These are phyloP conservation scores for Limanda limanda DNA, from an alignment of 2,113 vertebrate species.

Conservation along the genomic window DNA sequence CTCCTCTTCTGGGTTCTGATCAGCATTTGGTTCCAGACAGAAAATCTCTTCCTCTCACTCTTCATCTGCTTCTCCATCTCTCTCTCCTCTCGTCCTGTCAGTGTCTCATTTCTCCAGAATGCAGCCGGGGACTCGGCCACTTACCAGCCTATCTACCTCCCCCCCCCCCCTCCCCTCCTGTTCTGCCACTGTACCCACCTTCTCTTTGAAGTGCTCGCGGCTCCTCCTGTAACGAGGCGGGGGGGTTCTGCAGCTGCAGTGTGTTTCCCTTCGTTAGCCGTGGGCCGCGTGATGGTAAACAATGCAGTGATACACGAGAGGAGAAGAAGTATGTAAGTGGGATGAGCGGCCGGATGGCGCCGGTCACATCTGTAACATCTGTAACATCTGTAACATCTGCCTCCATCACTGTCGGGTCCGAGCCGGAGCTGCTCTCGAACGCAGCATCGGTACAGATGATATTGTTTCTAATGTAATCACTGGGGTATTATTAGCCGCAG, in stretches of 20 bases:
- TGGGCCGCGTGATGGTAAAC: slow-evolving; percentile 62
- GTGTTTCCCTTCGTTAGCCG: slow-evolving; percentile 43
- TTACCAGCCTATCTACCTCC: slow-evolving; percentile 32
- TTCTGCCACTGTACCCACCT: slow-evolving; percentile 52
- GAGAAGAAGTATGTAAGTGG: slow-evolving; percentile 18
- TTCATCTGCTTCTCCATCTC: slow-evolving; percentile 66
- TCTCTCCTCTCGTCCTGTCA: slow-evolving; percentile 55
- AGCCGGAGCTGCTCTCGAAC: slow-evolving; percentile 36
- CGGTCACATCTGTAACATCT: background rate
- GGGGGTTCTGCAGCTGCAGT: slow-evolving; percentile 27
- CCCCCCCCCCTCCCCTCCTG: slow-evolving; percentile 1
- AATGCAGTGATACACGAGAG: slow-evolving; percentile 54
- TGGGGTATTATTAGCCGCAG: slow-evolving; percentile 57
- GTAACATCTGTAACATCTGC: background rate
- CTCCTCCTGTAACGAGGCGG: slow-evolving; percentile 46
- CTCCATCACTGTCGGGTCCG: background rate
- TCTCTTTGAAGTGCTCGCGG: slow-evolving; percentile 59
- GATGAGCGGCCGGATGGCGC: slow-evolving; percentile 36
- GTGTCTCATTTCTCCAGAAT: slow-evolving; percentile 60
- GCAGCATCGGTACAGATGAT: slow-evolving; percentile 68
- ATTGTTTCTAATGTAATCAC: slow-evolving; percentile 64
- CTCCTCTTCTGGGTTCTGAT: slow-evolving; percentile 59
- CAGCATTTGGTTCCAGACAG: slow-evolving; percentile 65
- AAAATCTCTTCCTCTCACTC: slow-evolving; percentile 74
- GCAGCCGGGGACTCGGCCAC: slow-evolving; percentile 47